Base-by-base conservation (phyloP, 2,888 invertebrate genomes). In the Anoplius nigerrimus region DNA sequence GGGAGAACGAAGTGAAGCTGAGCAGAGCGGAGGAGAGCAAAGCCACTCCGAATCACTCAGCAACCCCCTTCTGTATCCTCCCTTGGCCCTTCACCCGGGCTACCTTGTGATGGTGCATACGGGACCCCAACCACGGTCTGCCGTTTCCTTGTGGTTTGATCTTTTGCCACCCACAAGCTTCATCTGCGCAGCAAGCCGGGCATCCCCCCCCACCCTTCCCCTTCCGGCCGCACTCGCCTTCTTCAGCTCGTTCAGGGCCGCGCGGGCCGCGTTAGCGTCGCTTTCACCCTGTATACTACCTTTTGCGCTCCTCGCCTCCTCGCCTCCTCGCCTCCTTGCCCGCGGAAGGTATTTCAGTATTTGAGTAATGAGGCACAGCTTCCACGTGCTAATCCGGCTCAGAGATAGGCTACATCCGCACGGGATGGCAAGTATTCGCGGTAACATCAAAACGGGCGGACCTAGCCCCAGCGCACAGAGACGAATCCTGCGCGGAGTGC, bases 21-120 rank as follows among this genome's bases (percentile, higher is more conserved):
- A 62, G 66, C 48, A 57, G 63, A 69, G 69, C 70, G 58, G 71
- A 68, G 75, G 24, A 58, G 72, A 76, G 74, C 69, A 59, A 65
- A 81, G 80, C 79, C 73, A 79, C 80, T 80, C 70, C 60, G 71
- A 72, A 82, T 80, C 80, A 81, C 81, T 82, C 81, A 75, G 74
- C 54, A 60, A 74, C 69, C 74, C 72, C 62, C 70, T 66, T 65
- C 69, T 69, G 64, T 58, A 61, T 60, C 71, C 71, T 71, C 58
- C 45, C 62, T 61, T 22, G 53, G 66, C 62, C 51, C 27, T 60
- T 27, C 59, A 20, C 57, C 59, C 27, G 16, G n/a, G 13, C n/a
- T 16, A 24, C 21, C 48, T 21, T 20, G 54, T 69, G 51, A 59
- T 62, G 63, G 73, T 78, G 79, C 80, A 82, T 79, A 77, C 72